Percentiles rank a stretch among this genome's conserved stretches.
Evolutionary conservation across 2,797 vertebrate genomes (phyloP).

Genomic region (Scomberomorus guttatus): DNA sequence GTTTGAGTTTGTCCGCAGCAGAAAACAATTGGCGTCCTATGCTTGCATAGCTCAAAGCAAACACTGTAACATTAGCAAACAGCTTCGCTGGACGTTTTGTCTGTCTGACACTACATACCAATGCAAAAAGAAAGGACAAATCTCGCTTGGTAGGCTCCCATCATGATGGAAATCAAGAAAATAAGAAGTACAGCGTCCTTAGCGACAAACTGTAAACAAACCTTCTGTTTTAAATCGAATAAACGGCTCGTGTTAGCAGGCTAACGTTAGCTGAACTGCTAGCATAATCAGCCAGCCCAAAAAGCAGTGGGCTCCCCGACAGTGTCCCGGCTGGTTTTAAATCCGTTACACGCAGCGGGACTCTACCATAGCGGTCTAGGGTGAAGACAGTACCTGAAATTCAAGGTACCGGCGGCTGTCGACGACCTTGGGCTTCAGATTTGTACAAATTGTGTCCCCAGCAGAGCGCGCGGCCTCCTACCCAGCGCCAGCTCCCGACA

Average conservation of each 20-base stretch:
- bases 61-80: constrained; percentile 75
- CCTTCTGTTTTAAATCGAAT: constrained; percentile 65
- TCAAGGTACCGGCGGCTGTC: constrained; percentile 66
- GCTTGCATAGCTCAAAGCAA: constrained; percentile 70
- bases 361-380: background rate
- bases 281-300: constrained; percentile 63
- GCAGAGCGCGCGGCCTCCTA: constrained; percentile 82
- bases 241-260: constrained; percentile 64
- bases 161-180: background rate
- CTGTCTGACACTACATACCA: constrained; percentile 58
- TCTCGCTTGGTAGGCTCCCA: background rate
- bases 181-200: background rate
- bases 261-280: constrained; percentile 73
- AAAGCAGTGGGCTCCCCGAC: constrained; percentile 55
- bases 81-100: constrained; percentile 63
- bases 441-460: constrained; percentile 68
- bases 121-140: constrained; percentile 15
- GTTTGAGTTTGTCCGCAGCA: constrained; percentile 64
- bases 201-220: constrained; percentile 30
- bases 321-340: constrained; percentile 43
- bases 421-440: constrained; percentile 78
- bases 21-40: constrained; percentile 76
- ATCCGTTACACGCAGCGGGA: background rate
- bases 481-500: constrained; percentile 79
- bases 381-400: constrained; percentile 76